Conservation (phyloP, 2,888 invertebrate species). For the Athripsodes cinereus region DNA sequence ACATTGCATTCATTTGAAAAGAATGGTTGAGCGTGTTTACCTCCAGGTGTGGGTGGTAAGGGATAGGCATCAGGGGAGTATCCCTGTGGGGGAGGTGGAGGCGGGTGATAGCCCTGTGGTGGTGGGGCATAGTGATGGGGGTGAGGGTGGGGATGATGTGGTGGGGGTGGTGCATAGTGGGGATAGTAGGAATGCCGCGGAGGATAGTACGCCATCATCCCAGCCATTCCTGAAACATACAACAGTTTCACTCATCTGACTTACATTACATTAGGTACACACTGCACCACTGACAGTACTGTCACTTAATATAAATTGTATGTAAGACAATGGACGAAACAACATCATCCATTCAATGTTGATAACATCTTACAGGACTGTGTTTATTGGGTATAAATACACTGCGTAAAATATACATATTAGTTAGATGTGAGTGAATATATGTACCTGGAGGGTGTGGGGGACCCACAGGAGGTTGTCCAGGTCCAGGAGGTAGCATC, state of each 20-base stretch:
- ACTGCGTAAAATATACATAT: too few relatives aligned
- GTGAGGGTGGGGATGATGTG: slow-evolving; percentile 27
- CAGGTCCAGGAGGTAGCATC: slow-evolving; percentile 28
- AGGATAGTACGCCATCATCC: slow-evolving; percentile 27
- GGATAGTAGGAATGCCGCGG: slow-evolving; percentile 27
- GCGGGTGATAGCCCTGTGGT: slow-evolving; percentile 22
- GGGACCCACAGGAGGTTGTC: slow-evolving; percentile 25
- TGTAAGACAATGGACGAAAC: too few relatives aligned
- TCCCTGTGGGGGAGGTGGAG: slow-evolving; percentile 36
- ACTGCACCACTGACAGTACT: too few relatives aligned
- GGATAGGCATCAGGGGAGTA: slow-evolving; percentile 35
- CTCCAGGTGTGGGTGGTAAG: slow-evolving; percentile 30
- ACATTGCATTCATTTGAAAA: not conserved
- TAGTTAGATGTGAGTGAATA: too few relatives aligned
- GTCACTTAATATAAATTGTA: too few relatives aligned
- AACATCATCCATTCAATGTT: too few relatives aligned
- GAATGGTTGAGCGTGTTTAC: not conserved
- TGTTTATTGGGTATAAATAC: too few relatives aligned
- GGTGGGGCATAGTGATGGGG: slow-evolving; percentile 28
- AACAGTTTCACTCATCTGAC: not conserved
- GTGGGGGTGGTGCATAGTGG: slow-evolving; percentile 28
- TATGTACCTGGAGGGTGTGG: slow-evolving; percentile 28
- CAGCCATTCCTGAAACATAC: slow-evolving; percentile 22
- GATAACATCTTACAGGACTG: too few relatives aligned
- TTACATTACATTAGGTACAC: too few relatives aligned